A percentile compares a stretch with the other conserved stretches of the same genome.
phyloP scores from a whole-genome alignment of 2,888 invertebrate species.

The Eupithecia insigniata region DNA sequence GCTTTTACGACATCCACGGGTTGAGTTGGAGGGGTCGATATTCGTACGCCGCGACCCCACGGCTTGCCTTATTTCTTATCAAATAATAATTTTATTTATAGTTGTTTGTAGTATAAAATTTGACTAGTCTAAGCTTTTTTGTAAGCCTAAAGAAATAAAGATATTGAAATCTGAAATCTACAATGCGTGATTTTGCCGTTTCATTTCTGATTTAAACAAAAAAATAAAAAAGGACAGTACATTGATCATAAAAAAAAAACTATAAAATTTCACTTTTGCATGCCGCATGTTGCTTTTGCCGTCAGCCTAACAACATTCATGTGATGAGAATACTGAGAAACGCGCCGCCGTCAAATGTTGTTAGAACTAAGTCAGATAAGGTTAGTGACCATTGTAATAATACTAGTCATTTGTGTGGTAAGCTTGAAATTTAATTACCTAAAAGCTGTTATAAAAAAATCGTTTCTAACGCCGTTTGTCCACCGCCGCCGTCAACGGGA shows the following conservation, averaged over 20 bases:
- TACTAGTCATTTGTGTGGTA: slow-evolving; percentile 15
- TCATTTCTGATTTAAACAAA: background rate
- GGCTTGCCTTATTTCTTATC: too few relatives aligned
- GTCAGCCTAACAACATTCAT: slow-evolving; percentile 90
- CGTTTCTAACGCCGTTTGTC: too few relatives aligned
- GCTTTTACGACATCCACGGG: too few relatives aligned
- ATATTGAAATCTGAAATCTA: too few relatives aligned
- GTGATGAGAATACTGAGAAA: slow-evolving; percentile 92
- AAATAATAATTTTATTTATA: too few relatives aligned
- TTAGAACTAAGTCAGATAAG: slow-evolving; percentile 94
- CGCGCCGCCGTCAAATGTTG: slow-evolving; percentile 93
- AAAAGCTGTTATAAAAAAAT: background rate
- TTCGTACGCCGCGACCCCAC: too few relatives aligned
- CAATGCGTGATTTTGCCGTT: background rate
- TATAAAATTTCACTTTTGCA: slow-evolving; percentile 56
- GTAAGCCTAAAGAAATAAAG: too few relatives aligned
- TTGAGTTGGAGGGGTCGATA: too few relatives aligned
- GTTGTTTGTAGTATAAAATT: too few relatives aligned
- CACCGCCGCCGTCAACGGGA: too few relatives aligned
- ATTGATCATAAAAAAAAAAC: background rate
- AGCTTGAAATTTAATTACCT: slow-evolving; percentile 16
- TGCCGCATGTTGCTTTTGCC: slow-evolving; percentile 70
- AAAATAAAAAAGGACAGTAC: background rate
- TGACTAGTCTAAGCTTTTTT: too few relatives aligned
- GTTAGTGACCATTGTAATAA: slow-evolving; percentile 80